A percentile compares a stretch with the other conserved stretches of the same genome.
Evolutionary conservation across 2,888 invertebrate genomes (phyloP).

Genomic region (Leuctra nigra): DNA sequence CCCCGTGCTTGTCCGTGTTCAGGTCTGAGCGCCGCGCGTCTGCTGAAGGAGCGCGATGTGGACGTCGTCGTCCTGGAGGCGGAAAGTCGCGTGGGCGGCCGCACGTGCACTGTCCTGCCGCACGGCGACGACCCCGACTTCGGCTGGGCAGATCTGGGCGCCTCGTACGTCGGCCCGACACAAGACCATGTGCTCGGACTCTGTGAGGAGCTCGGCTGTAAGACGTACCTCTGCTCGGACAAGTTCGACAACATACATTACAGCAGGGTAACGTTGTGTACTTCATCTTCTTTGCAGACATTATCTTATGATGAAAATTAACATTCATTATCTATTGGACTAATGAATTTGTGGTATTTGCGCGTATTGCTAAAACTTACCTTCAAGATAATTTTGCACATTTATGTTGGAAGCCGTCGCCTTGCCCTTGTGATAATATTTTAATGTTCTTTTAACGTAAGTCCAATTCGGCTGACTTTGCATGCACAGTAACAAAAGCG

Average conservation of each 20-base stretch:
- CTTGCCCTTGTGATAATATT: too few relatives aligned
- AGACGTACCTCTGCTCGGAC: slow-evolving; percentile 34
- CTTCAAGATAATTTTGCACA: too few relatives aligned
- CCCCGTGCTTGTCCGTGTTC: too few relatives aligned
- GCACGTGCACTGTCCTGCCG: slow-evolving; percentile 35
- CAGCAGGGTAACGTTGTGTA: slow-evolving; percentile 28
- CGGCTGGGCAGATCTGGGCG: slow-evolving; percentile 38
- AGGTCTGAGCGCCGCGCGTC: slow-evolving; percentile 37
- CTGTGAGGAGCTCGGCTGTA: slow-evolving; percentile 37
- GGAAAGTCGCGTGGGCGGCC: slow-evolving; percentile 41
- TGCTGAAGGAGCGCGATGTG: slow-evolving; percentile 35
- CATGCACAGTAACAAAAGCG: too few relatives aligned
- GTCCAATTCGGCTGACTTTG: too few relatives aligned
- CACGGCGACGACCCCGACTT: slow-evolving; percentile 13
- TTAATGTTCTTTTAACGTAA: too few relatives aligned
- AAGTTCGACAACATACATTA: slow-evolving; percentile 25
- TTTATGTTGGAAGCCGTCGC: too few relatives aligned
- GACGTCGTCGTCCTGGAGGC: slow-evolving; percentile 39
- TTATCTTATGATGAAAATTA: too few relatives aligned
- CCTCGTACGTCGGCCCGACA: slow-evolving; percentile 40
- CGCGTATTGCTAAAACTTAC: too few relatives aligned
- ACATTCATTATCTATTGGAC: too few relatives aligned
- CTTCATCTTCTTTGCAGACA: too few relatives aligned
- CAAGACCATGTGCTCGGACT: slow-evolving; percentile 38
- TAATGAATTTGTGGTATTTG: too few relatives aligned